Base-by-base conservation (phyloP, 1,140 invertebrate species). In the Chelonus insularis region DNA sequence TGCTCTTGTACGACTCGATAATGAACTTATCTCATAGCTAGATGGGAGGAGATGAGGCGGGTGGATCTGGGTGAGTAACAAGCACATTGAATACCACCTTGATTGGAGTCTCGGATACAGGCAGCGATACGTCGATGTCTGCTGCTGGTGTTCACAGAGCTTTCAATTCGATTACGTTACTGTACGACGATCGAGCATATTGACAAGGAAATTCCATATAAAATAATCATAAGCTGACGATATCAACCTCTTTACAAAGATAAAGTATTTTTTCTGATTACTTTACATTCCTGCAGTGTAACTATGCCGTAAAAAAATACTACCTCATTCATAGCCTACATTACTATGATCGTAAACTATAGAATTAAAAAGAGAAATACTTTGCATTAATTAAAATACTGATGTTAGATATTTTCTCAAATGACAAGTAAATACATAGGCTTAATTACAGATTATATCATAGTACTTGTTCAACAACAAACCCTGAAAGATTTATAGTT, bases 11-110 rank as follows among this genome's bases (percentile, higher is more conserved):
- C 41, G 25, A 54, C 25, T 56, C 39, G 54, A 72, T 71, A 72
- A 72, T 72, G 64, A 69, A 72, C 69, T 72, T 72, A 72, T 61
- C 59, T 36, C n/a, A 32, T 39, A 12, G 59, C 29, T 39, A 21
- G 32, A 32, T 25, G 37, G 23, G 39, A 12, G 55, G 14, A 25
- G 37, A 32, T 18, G 39, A 47, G 43, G 29, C 37, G 43, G 7
- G 57, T 32, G 45, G 25, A 48, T 51, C 63, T 36, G 57, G 32
- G 41, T 62, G 52, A 65, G 69, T 68, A 73, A 73, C 71, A 73
- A 73, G 72, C 65, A 61, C 68, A 71, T 72, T 73, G 63, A 73
- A 73, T 73, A 65, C 71, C 56, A 64, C 63, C 72, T 73, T 73
- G 71, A 73, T 73, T 73, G 71, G 68, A 70, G 56, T 55, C 69